Conservation (phyloP, 1,140 invertebrate genomes). For the Pseudomyrmex flavicornis region DNA sequence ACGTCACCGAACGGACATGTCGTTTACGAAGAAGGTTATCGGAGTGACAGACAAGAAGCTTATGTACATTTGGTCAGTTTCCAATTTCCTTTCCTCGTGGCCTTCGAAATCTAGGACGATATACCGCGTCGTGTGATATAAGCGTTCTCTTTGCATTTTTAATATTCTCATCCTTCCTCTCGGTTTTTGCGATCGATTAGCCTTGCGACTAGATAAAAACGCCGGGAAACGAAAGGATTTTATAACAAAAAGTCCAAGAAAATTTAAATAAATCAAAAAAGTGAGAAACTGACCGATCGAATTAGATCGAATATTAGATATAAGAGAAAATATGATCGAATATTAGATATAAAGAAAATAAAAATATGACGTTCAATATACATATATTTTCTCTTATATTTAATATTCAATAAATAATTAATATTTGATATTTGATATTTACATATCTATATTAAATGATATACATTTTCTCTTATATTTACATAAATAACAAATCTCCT, state of each 20-base stretch:
- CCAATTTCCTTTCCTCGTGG: conserved; percentile 51
- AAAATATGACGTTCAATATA: neutral
- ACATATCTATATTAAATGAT: no score
- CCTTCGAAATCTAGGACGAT: neutral
- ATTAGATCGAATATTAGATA: neutral
- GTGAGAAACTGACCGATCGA: neutral
- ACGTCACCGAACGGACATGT: conserved; percentile 2
- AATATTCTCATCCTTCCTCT: neutral
- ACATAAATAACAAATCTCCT: no score
- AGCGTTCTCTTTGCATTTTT: neutral
- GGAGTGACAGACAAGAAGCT: conserved; percentile 63
- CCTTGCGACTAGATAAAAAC: neutral
- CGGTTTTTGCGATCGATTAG: neutral
- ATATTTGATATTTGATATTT: no score
- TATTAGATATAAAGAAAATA: neutral
- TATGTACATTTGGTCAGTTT: conserved; percentile 70
- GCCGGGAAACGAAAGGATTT: neutral
- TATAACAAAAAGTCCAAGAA: neutral
- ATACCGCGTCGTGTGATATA: neutral
- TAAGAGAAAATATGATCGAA: neutral
- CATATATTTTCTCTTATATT: no score
- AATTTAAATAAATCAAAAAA: neutral
- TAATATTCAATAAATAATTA: no score
- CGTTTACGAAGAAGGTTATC: conserved; percentile 48
- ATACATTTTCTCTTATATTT: no score